Base-by-base conservation (phyloP, 2,797 vertebrate species). In the Pitangus sulphuratus region DNA sequence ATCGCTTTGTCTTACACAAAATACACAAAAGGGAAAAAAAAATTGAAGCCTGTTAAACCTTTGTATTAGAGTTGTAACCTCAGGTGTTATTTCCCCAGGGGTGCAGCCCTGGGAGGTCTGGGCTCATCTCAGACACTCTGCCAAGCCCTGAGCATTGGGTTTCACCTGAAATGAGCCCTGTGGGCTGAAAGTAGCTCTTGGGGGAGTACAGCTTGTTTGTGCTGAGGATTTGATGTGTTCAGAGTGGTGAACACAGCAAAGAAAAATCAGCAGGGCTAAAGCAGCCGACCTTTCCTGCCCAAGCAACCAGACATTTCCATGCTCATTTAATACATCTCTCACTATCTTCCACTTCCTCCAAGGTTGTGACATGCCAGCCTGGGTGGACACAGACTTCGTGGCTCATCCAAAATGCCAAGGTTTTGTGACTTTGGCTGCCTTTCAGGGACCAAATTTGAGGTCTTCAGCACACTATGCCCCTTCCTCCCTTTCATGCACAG, bases 391-490 rank as follows among this genome's bases (percentile, higher is more conserved):
- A 15, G 20, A 57, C 54, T 19, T 57, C 5, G 2, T 33, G 35
- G 22, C 18, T 71, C 3, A 26, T 33, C 19, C 5, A 6, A 65
- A 68, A 35, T 2, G 1, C 35, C 3, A 3, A 39, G 31, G 8
- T 37, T 90, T 25, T 25, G 8, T 64, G 68, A 60, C 45, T 16
- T 75, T 21, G 8, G 16, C 11, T 86, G 62, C 21, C 48, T 72
- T 80, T 80, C 85, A 75, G 72, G 54, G 35, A 30, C 12, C 37
- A 56, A 12, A 26, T 7, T 9, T 15, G 24, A 75, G n/a, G 18
- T 68, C 6, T 16, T 68, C 20, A 64, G 15, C 39, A 12, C 0
- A 0, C 50, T 4, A 0, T n/a, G 24, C 3, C 44, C 16, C 51
- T 71, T 48, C 33, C 17, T 58, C 5, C 18, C 28, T 37, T 37